Base-by-base conservation (phyloP, 2,113 vertebrate species). In the Patagioenas fasciata region DNA sequence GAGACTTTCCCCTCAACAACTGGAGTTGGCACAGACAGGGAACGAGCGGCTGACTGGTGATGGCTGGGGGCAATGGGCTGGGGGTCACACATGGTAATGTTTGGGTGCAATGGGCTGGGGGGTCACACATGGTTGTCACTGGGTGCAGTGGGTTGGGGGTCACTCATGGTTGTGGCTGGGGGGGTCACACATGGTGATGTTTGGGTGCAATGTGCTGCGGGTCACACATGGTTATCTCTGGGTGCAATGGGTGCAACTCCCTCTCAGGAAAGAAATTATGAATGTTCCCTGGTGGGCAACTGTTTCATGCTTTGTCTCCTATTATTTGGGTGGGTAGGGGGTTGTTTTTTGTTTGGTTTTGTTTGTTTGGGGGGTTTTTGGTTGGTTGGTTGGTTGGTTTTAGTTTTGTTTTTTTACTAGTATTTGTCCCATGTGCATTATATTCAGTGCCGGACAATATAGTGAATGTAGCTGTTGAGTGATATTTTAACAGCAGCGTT, bases 21-120 rank as follows among this genome's bases (percentile, higher is more conserved):
- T 21, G 19, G 47, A 53, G 16, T 50, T 70, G 70, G 20, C 11
- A 53, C 0, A 14, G 5, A 9, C 23, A 9, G 1, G 3, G 4
- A 10, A 26, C 21, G 25, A 36, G 9, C 11, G 5, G 34, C 23
- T 73, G 65, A 47, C 6, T 20, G 20, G 44, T 23, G 47, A 80
- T 5, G 58, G 21, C 31, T 47, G 44, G 44, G 42, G 42, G 42
- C 42, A 18, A 18, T 44, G 42, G 42, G 42, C 16, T 44, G 42
- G 42, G 6, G 42, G 42, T 42, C 42, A 42, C 42, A 42, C 42
- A 15, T 42, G 42, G 42, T 42, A 11, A 40, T 16, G 10, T 3
- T 24, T 5, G 12, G 47, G 6, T 50, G 48, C 25, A 60, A 64
- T 19, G 34, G 31, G 50, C 38, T 36, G 28, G 10, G 44, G n/a